Conservation (phyloP, 37 sponge, comb jelly and placozoan species). For the Cliona cf. orientalis region DNA sequence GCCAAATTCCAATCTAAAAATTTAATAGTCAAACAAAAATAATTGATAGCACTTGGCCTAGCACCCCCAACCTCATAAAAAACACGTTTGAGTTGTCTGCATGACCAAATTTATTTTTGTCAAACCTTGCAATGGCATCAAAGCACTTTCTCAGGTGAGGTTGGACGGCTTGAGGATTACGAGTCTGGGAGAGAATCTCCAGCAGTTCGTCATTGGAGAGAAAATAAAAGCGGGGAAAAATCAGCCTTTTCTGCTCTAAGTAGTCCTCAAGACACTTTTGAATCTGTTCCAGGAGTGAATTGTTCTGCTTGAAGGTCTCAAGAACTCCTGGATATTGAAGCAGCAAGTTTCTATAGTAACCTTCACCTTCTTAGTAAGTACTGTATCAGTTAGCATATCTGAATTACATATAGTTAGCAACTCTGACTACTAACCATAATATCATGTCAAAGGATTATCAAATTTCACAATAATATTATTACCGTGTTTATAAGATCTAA, state of each 20-base stretch:
- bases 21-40: not conserved
- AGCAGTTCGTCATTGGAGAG: constrained; percentile 98
- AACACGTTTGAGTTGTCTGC: not conserved
- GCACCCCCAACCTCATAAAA: not conserved
- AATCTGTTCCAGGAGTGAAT: constrained; percentile 91
- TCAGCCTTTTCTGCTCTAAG: constrained; percentile 91
- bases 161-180: constrained; percentile 97
- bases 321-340: no score
- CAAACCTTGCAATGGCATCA: constrained; percentile 92
- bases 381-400: no score
- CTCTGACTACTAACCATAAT: no score
- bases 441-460: no score
- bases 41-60: not conserved
- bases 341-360: no score
- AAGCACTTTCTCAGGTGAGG: constrained; percentile 99
- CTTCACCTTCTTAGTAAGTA: no score
- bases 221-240: constrained; percentile 97
- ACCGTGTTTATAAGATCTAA: no score
- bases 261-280: constrained; percentile 99
- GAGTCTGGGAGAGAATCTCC: constrained; percentile 97
- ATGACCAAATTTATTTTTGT: not conserved
- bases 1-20: constrained; percentile 89
- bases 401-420: no score
- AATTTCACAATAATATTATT: no score
- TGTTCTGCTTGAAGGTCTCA: constrained; percentile 91